Conservation (phyloP, 1,140 invertebrate genomes). For the Littorina saxatilis region DNA sequence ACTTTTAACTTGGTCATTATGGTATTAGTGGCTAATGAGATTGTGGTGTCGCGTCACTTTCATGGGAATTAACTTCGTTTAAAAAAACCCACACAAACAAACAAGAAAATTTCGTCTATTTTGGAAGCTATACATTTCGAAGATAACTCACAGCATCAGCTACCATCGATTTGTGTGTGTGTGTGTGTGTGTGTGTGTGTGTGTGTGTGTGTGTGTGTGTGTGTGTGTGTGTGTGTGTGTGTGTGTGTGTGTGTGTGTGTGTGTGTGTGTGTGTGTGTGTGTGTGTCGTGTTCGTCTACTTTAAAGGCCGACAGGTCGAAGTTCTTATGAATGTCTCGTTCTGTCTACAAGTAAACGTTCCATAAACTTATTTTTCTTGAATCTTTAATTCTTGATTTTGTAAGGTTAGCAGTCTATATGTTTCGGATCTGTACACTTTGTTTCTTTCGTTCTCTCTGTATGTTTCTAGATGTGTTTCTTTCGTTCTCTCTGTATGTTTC, state of each 20-base stretch:
- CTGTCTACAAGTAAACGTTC: no score
- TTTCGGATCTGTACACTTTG: not conserved
- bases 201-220: not conserved
- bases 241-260: not conserved
- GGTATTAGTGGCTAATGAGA: not conserved
- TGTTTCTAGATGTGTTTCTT: no score
- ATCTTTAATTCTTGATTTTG: no score
- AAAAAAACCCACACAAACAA: not conserved
- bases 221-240: not conserved
- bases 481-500: no score
- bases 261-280: not conserved
- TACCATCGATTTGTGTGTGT: no score
- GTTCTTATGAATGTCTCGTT: no score
- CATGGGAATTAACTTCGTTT: not conserved
- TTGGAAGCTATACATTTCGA: no score
- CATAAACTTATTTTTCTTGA: no score
- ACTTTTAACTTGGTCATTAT: not conserved
- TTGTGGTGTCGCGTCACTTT: not conserved
- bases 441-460: no score
- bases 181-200: slow-evolving; percentile 10
- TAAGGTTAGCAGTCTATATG: no score
- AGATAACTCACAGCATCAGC: no score
- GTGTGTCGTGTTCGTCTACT: not conserved
- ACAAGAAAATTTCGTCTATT: not conserved
- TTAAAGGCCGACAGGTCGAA: no score